A percentile compares a stretch with the other conserved stretches of the same genome.
Evolutionary conservation across 2,888 invertebrate genomes (phyloP).

Genomic region (Oligia strigilis): DNA sequence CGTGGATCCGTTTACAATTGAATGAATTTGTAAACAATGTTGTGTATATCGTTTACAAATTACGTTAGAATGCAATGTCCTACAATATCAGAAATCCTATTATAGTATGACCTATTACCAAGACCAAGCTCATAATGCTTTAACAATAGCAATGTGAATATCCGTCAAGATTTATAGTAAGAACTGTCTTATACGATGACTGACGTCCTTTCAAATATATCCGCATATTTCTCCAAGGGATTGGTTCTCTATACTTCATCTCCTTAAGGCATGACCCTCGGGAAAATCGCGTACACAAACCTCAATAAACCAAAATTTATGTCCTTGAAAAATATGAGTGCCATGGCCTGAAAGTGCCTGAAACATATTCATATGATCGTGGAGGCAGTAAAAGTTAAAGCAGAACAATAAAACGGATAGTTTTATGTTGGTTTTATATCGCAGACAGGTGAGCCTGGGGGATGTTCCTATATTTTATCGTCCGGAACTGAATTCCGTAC

Average conservation of each 20-base stretch:
- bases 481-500: constrained; percentile 66
- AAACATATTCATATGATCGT: constrained; percentile 77
- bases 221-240: constrained; percentile 57
- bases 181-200: constrained; percentile 35
- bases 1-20: background rate
- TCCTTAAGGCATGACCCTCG: constrained; percentile 41
- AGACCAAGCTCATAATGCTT: constrained; percentile 7
- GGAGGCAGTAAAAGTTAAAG: constrained; percentile 79
- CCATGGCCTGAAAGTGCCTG: constrained; percentile 52
- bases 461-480: constrained; percentile 72
- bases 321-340: constrained; percentile 64
- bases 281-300: constrained; percentile 49
- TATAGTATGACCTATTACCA: background rate
- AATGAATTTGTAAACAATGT: constrained; percentile 23
- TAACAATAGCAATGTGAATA: constrained; percentile 16
- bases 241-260: constrained; percentile 47
- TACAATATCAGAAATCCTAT: background rate
- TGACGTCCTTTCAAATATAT: constrained; percentile 42
- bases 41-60: background rate
- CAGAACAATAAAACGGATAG: constrained; percentile 82
- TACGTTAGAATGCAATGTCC: background rate
- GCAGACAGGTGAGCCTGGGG: constrained; percentile 80
- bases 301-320: constrained; percentile 61
- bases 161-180: constrained; percentile 19
- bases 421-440: constrained; percentile 81